Conservation (phyloP, 2,888 invertebrate species). For the Noctua janthina region DNA sequence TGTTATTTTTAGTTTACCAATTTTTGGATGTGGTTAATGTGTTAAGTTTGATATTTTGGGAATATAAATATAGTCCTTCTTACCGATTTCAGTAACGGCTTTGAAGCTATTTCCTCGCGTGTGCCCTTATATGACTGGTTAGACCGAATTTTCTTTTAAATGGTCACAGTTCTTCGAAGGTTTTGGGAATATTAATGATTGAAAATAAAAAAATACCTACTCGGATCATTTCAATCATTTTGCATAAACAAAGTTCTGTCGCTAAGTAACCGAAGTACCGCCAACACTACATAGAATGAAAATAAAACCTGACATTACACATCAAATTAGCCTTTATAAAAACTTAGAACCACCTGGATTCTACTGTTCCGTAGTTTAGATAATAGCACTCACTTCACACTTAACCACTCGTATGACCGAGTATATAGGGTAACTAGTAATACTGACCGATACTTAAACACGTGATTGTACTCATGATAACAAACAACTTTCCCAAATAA, state of each 20-base stretch:
- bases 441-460: no score
- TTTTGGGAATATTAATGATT: not conserved
- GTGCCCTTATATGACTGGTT: no score
- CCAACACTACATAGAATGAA: not conserved
- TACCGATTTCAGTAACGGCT: no score
- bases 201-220: not conserved
- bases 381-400: not conserved
- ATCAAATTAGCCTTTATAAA: not conserved
- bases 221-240: not conserved
- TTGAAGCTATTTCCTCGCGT: no score
- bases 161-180: no score
- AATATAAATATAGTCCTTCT: not conserved
- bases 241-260: not conserved
- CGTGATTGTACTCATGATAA: no score
- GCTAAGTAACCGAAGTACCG: not conserved
- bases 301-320: not conserved
- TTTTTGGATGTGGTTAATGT: not conserved
- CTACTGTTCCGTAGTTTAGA: not conserved
- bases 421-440: no score
- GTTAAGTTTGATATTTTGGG: not conserved
- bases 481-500: no score
- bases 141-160: no score
- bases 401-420: not conserved
- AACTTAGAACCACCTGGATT: not conserved
- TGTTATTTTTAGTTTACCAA: not conserved